Conservation (phyloP, 2,113 vertebrate genomes). For the Rousettus leschenaultii region DNA sequence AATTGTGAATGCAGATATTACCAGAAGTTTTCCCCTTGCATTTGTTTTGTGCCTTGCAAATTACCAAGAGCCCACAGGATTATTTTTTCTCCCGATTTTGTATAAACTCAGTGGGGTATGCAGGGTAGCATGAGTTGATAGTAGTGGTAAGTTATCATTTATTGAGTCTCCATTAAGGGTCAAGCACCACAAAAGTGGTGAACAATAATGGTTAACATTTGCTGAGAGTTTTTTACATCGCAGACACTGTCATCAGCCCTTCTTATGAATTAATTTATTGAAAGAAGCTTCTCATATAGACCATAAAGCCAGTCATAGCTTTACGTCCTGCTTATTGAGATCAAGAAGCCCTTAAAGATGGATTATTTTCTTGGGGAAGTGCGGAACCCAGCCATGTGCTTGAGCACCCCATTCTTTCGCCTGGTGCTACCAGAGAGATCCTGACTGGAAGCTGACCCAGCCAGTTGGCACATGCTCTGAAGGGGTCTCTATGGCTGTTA, state of each 20-base stretch:
- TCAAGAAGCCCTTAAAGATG: not conserved
- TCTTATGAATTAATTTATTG: not conserved
- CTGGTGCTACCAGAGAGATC: not conserved
- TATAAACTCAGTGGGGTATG: not conserved
- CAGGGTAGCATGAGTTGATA: not conserved
- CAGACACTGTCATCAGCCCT: not conserved
- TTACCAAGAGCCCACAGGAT: not conserved
- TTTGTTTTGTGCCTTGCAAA: not conserved
- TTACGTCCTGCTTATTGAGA: not conserved
- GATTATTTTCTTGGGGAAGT: not conserved
- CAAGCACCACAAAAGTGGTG: not conserved
- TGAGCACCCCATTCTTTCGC: not conserved
- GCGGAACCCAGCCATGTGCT: not conserved
- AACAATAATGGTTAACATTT: not conserved
- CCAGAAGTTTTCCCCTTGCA: not conserved
- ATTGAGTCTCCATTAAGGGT: not conserved
- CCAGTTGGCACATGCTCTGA: not conserved
- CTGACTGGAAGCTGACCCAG: not conserved
- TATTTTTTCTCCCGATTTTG: not conserved
- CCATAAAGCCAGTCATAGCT: not conserved
- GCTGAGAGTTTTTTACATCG: not conserved
- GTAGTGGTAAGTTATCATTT: not conserved
- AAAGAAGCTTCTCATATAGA: not conserved
- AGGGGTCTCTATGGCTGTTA: not conserved
- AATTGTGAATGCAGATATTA: not conserved